These are phyloP conservation scores for Penaeus chinensis DNA, from an alignment of 1,140 invertebrate genomes.

Conservation along the genomic window DNA sequence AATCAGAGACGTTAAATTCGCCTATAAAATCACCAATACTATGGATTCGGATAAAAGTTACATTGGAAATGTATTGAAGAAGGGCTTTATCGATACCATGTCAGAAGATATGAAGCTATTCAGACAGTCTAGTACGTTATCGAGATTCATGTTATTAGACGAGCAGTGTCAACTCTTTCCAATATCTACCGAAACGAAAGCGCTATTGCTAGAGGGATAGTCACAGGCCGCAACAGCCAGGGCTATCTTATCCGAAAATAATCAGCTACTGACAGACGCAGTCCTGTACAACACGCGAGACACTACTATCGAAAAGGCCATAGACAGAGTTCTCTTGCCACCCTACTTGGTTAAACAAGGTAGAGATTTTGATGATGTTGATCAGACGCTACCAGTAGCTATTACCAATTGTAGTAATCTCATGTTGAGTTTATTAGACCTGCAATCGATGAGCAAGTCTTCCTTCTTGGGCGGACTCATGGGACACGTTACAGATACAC, in stretches of 20 bases:
- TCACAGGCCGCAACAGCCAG: not conserved
- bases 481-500: not conserved
- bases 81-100: too few species aligned
- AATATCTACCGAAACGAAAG: too few species aligned
- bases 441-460: not conserved
- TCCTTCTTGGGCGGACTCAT: not conserved
- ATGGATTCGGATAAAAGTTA: too few species aligned
- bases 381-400: not conserved
- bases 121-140: too few species aligned
- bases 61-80: too few species aligned
- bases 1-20: too few species aligned
- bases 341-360: not conserved
- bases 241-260: not conserved
- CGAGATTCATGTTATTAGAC: too few species aligned
- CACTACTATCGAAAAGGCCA: not conserved
- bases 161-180: too few species aligned
- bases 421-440: not conserved
- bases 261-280: not conserved
- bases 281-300: constrained; percentile 11
- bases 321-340: not conserved
- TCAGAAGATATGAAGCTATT: too few species aligned
- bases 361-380: not conserved
- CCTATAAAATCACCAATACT: too few species aligned
- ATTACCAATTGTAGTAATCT: not conserved
- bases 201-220: too few species aligned